These are phyloP conservation scores for Emydocephalus ijimae DNA, from an alignment of 2,113 vertebrate genomes.

Conservation along the genomic window DNA sequence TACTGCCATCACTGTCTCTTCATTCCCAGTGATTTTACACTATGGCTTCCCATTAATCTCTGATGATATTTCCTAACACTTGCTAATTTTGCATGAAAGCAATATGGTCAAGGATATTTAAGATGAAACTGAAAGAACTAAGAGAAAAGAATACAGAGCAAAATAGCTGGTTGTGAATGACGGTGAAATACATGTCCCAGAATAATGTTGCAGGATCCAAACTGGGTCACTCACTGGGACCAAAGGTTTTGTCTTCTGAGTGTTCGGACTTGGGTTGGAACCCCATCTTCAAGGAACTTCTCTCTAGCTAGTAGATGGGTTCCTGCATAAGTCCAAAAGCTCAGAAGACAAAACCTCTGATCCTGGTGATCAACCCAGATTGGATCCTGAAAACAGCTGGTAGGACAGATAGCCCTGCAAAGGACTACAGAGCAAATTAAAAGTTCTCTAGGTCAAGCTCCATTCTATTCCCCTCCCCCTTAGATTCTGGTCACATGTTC, in stretches of 20 bases:
- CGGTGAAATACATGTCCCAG: no score
- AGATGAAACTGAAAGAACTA: neutral
- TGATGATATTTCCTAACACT: neutral
- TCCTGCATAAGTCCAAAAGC: no score
- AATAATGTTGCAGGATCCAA: no score
- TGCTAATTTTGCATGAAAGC: neutral
- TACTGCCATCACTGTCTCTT: neutral
- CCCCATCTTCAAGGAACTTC: no score
- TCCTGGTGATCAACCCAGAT: no score
- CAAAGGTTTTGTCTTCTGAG: no score
- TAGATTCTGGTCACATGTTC: neutral
- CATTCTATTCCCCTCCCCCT: neutral
- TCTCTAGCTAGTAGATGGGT: no score
- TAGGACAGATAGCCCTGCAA: neutral
- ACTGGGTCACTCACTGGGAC: no score
- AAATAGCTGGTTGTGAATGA: neutral
- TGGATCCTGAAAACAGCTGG: no score
- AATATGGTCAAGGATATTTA: neutral
- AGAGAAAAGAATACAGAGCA: neutral
- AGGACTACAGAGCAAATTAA: neutral
- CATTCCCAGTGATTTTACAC: neutral
- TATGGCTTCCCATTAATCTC: neutral
- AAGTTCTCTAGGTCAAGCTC: neutral
- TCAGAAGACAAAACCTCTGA: no score
- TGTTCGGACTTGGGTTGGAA: no score